Conservation (phyloP, 2,797 vertebrate genomes). For the Darevskia nairensis region DNA sequence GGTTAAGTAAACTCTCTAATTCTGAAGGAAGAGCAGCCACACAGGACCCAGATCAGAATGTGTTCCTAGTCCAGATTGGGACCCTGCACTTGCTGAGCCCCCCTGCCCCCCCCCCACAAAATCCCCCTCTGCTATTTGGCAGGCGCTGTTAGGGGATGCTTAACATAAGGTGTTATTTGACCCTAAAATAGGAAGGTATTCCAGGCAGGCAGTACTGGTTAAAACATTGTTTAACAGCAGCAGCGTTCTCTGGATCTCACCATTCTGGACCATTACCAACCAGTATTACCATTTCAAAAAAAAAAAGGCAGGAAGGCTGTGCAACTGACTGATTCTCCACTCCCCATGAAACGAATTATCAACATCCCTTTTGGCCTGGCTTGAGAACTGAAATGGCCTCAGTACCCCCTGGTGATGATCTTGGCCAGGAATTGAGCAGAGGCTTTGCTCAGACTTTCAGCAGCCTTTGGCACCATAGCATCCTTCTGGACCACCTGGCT, state of each 20-base stretch:
- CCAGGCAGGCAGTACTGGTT: neutral
- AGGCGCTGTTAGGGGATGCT: neutral
- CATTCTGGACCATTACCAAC: neutral
- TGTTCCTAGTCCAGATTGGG: neutral
- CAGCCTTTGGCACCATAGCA: neutral
- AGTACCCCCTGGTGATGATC: neutral
- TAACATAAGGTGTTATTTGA: neutral
- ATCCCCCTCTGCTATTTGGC: neutral
- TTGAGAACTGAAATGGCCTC: neutral
- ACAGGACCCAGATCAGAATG: neutral
- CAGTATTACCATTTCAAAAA: neutral
- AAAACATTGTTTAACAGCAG: neutral
- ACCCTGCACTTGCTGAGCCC: neutral
- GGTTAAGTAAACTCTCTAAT: neutral
- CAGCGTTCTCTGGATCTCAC: neutral
- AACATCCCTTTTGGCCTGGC: neutral
- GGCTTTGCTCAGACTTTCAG: neutral
- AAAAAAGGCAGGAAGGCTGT: neutral
- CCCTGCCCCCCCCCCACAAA: neutral
- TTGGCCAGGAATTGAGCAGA: neutral
- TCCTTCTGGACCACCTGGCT: neutral
- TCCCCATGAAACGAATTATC: neutral
- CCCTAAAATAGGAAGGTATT: neutral
- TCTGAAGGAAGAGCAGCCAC: neutral
- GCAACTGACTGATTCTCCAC: too few relatives aligned